These are phyloP conservation scores for Stomorhina lunata DNA, from an alignment of 2,888 invertebrate genomes.

Conservation along the genomic window DNA sequence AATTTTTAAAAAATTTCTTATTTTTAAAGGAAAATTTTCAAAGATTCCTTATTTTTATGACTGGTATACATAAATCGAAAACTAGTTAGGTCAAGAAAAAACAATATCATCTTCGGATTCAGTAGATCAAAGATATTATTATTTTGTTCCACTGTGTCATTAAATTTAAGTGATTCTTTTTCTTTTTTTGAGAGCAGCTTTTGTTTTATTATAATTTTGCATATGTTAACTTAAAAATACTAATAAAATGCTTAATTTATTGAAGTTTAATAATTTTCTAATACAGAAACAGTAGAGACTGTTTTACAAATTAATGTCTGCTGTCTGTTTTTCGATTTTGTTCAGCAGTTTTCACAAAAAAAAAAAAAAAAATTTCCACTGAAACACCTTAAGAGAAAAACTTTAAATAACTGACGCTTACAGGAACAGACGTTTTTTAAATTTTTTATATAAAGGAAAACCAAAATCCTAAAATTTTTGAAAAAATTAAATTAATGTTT, in stretches of 20 bases:
- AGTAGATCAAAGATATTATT: no score
- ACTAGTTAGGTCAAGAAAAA: no score
- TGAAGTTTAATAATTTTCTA: constrained; percentile 23
- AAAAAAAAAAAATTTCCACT: background rate
- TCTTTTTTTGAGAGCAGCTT: constrained; percentile 22
- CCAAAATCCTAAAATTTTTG: background rate
- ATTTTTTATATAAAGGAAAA: background rate
- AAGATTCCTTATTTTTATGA: no score
- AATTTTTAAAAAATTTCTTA: no score
- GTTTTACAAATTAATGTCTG: no score
- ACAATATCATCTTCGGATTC: no score
- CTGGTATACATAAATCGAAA: no score
- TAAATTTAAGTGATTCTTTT: background rate
- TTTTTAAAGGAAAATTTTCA: no score
- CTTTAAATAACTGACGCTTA: background rate
- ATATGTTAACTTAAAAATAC: constrained; percentile 45
- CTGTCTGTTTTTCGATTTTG: background rate
- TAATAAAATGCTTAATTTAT: constrained; percentile 48
- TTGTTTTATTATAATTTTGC: constrained; percentile 39
- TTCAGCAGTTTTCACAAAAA: no score
- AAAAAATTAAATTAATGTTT: background rate
- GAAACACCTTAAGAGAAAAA: background rate
- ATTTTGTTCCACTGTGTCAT: no score
- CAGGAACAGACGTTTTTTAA: no score
- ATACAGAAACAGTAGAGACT: constrained; percentile 19